These are phyloP conservation scores for Drymodes brunneopygia DNA, from an alignment of 2,113 vertebrate genomes.

Conservation along the genomic window DNA sequence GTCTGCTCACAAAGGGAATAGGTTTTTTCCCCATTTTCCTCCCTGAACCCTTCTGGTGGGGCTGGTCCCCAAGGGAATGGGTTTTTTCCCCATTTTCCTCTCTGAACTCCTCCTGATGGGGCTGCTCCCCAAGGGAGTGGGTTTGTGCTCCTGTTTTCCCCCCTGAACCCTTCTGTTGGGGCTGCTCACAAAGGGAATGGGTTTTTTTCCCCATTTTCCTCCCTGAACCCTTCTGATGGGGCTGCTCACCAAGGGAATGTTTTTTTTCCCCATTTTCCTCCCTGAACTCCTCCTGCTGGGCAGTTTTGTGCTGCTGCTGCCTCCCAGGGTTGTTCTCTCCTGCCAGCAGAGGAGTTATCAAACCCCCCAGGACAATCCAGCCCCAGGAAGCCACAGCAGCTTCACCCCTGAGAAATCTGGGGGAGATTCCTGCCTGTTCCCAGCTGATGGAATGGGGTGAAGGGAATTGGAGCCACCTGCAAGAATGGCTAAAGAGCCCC, in stretches of 20 bases:
- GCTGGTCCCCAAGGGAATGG: not conserved
- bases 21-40: not conserved
- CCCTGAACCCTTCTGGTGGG: not conserved
- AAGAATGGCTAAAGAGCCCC: not conserved
- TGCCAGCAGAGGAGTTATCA: not conserved
- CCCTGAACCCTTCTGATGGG: too few relatives aligned
- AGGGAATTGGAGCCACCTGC: not conserved
- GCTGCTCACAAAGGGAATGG: not conserved
- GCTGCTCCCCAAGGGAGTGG: too few relatives aligned
- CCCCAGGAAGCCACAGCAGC: not conserved
- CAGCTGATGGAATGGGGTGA: not conserved
- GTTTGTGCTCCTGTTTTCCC: too few relatives aligned
- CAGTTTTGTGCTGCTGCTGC: not conserved
- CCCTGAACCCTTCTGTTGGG: not conserved
- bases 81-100: not conserved
- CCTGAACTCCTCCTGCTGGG: not conserved
- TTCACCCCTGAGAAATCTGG: not conserved
- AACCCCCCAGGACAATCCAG: not conserved
- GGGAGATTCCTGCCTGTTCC: not conserved
- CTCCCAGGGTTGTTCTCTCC: not conserved
- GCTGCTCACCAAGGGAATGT: too few relatives aligned
- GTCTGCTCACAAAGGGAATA: not conserved
- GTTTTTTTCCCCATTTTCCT: too few relatives aligned
- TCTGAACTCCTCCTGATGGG: too few relatives aligned
- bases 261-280: too few relatives aligned